Percentiles rank a stretch among this genome's conserved stretches.
Evolutionary conservation across 2,797 vertebrate genomes (phyloP).

Genomic region (Pangasius mekongensis): DNA sequence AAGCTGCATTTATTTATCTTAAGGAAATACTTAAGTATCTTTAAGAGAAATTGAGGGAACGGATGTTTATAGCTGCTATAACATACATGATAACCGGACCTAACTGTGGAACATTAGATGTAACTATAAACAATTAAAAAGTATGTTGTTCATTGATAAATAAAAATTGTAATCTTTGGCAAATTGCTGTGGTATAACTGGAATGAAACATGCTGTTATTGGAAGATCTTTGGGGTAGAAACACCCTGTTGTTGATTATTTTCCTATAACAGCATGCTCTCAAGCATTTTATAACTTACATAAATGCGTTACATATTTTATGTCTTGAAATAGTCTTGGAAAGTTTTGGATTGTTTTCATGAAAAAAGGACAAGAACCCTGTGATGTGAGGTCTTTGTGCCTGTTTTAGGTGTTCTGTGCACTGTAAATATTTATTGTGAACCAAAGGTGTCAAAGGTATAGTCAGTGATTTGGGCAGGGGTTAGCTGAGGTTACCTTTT

Average conservation of each 20-base stretch:
- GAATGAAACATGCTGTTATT: not conserved
- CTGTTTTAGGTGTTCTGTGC: too few species aligned
- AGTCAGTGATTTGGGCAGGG: not conserved
- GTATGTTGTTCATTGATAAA: not conserved
- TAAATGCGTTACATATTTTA: not conserved
- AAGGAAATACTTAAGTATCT: not conserved
- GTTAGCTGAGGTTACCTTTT: not conserved
- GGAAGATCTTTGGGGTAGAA: not conserved
- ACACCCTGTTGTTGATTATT: not conserved
- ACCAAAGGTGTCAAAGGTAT: not conserved
- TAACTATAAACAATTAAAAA: not conserved
- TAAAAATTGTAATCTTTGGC: not conserved
- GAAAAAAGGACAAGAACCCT: not conserved
- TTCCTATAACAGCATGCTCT: not conserved
- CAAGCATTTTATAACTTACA: not conserved
- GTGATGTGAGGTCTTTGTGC: not conserved
- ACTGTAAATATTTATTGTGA: not conserved
- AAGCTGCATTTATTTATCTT: not conserved
- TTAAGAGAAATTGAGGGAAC: not conserved
- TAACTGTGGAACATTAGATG: not conserved
- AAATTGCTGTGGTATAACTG: not conserved
- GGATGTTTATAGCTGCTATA: not conserved
- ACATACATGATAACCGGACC: not conserved
- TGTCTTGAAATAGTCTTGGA: not conserved
- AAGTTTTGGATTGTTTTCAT: not conserved